Base-by-base conservation (phyloP, 2,888 invertebrate species). In the Teleiodes luculella region DNA sequence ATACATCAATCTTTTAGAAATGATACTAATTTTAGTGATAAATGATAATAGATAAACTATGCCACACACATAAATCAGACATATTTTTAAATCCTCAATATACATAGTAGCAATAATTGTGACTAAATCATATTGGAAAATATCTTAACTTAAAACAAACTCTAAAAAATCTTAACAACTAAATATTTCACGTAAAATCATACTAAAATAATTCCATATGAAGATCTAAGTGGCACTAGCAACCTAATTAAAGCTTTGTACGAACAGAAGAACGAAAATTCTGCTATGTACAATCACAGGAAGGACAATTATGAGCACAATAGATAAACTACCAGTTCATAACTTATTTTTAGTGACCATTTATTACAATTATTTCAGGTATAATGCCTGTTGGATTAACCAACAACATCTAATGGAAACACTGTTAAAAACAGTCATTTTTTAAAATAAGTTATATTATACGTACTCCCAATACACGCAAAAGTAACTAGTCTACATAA, bases 241-340 rank as follows among this genome's bases (percentile, higher is more conserved):
- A 51, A 57, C 37, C 51, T 57, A 57, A 57, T 57, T 57, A 57
- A 57, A 57, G 56, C 56, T 54, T 51, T 51, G 16, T 45, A 54
- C 35, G 51, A 24, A 50, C 5, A 53, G 30, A 46, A 52, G 41
- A 49, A 49, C 56, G 53, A 53, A 43, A 7, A 31, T 16, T 7
- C 4, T 14, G 8, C 14, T 16, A 7, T 3, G 16, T 31, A 30
- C 31, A 10, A 30, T 30, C 14, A 3, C 14, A 37, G 16, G n/a
- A 37, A 37, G 16, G n/a, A 37, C 6, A 14, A 14, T 2, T 37
- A 37, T 37, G 16, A 37, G 37, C 37, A 37, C 13, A 37, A 3
- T 6, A 3, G 37, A 14, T 37, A 37, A 37, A 37, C 3, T 37
- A 24, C 3, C 24, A 24, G 24, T 24, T 24, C 3, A 24, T 24